phyloP scores from a whole-genome alignment of 2,113 vertebrate species.

The Alligator sinensis region DNA sequence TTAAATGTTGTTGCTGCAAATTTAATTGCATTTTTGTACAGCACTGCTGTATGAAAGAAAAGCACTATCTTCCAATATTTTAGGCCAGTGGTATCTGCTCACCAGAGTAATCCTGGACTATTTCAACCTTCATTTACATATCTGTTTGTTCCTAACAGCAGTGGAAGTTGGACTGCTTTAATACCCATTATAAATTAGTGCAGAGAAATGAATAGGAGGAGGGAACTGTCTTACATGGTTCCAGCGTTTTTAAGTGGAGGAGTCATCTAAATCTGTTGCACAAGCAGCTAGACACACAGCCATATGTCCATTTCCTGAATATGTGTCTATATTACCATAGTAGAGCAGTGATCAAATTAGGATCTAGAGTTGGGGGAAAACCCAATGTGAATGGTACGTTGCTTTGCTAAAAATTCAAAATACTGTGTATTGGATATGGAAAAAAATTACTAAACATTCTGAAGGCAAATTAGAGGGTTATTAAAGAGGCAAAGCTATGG shows the following conservation, averaged over 20 bases:
- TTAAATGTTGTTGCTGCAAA: neutral
- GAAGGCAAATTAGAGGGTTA: neutral
- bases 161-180: neutral
- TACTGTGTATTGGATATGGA: neutral
- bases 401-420: neutral
- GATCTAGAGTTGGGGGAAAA: neutral
- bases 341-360: neutral
- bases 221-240: neutral
- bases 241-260: neutral
- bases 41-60: fast-evolving
- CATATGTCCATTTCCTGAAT: neutral
- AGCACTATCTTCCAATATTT: neutral
- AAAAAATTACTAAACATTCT: neutral
- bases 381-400: neutral
- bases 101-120: neutral
- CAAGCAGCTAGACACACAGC: neutral
- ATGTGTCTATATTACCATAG: too few species aligned
- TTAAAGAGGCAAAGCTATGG: neutral
- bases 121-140: neutral
- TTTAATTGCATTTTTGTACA: neutral
- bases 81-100: neutral
- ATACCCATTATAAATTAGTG: neutral
- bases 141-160: neutral
- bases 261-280: neutral
- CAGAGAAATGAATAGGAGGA: neutral